These are phyloP conservation scores for Cosmopolites sordidus DNA, from an alignment of 2,888 invertebrate genomes.

Conservation along the genomic window DNA sequence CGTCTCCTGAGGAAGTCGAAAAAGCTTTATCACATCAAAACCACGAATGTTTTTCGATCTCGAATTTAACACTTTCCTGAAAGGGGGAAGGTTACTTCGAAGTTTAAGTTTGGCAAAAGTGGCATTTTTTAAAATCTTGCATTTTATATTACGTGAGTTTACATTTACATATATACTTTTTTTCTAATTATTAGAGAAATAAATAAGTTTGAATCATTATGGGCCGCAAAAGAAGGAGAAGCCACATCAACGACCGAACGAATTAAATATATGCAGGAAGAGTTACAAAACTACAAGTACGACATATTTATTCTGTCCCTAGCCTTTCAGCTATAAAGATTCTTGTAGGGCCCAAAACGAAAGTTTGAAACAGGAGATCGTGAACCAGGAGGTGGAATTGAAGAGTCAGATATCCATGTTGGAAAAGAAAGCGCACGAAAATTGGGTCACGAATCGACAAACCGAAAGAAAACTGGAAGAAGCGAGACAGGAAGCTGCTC, in stretches of 20 bases:
- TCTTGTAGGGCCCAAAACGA: conserved; percentile 53
- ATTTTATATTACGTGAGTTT: too few relatives aligned
- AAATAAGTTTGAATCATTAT: conserved; percentile 68
- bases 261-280: conserved; percentile 71
- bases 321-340: too few relatives aligned
- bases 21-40: neutral
- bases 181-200: conserved; percentile 62
- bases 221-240: conserved; percentile 77
- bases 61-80: too few relatives aligned
- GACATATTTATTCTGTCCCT: too few relatives aligned
- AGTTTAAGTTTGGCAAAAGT: neutral
- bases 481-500: conserved; percentile 66
- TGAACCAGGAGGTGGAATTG: conserved; percentile 74
- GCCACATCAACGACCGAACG: conserved; percentile 75
- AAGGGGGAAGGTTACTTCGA: too few relatives aligned
- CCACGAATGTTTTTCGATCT: too few relatives aligned
- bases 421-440: conserved; percentile 80
- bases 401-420: conserved; percentile 69
- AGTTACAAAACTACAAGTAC: conserved; percentile 76
- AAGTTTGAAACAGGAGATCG: conserved; percentile 72
- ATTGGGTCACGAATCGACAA: conserved; percentile 79
- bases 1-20: too few relatives aligned
- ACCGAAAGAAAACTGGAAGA: conserved; percentile 81
- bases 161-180: neutral
- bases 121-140: neutral